Evolutionary conservation across 2,888 invertebrate genomes (phyloP).

Genomic region (Hydrotaea cyrtoneurina): DNA sequence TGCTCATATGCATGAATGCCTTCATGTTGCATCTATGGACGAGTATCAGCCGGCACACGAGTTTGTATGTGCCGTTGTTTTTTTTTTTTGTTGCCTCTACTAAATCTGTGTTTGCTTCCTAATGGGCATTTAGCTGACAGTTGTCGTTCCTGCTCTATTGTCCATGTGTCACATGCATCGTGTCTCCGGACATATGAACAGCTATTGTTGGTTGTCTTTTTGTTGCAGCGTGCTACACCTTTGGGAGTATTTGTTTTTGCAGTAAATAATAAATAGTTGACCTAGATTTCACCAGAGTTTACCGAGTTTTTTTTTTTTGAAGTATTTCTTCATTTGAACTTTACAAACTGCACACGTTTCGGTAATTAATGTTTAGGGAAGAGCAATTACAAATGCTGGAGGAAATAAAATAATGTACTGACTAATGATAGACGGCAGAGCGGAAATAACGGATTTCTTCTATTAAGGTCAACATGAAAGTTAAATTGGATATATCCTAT

Average conservation of each 20-base stretch:
- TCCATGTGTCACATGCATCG: slow-evolving; percentile 1
- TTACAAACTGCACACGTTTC: background rate
- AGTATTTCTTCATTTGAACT: background rate
- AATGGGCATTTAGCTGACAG: slow-evolving; percentile 64
- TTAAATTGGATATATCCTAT: too few species aligned
- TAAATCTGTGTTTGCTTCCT: slow-evolving; percentile 41
- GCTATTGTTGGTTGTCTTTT: slow-evolving; percentile 12
- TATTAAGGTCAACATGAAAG: too few species aligned
- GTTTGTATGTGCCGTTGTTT: too few species aligned
- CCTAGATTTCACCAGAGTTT: slow-evolving; percentile 4
- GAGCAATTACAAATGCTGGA: background rate
- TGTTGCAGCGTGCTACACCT: slow-evolving; percentile 23
- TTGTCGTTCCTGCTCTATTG: slow-evolving; percentile 41
- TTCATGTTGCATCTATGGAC: slow-evolving; percentile 14
- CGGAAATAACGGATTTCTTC: too few species aligned
- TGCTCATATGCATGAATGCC: slow-evolving; percentile 44
- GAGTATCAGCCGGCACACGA: background rate
- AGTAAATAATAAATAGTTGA: slow-evolving; percentile 32
- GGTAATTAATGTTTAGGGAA: slow-evolving; percentile 13
- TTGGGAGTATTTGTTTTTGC: background rate
- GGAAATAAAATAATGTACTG: background rate
- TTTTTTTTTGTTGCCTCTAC: background rate
- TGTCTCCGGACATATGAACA: background rate
- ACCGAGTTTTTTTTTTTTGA: background rate
- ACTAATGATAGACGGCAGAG: background rate